These are phyloP conservation scores for Galagoides demidoff DNA, from an alignment of 2,797 vertebrate genomes.

Conservation along the genomic window DNA sequence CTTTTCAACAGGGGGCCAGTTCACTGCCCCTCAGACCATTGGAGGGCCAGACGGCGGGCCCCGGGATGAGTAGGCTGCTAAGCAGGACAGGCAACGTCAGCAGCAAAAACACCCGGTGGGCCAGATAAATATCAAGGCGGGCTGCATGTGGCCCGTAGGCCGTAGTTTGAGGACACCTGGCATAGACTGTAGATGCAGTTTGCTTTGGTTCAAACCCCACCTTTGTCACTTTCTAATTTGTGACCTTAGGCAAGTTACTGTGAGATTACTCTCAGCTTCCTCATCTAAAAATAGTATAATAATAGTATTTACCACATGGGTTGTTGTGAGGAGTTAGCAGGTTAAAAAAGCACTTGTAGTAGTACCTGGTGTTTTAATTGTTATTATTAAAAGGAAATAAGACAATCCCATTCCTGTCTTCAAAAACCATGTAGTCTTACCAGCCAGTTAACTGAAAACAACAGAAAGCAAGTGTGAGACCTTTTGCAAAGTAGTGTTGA, in stretches of 20 bases:
- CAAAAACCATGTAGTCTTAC: not conserved
- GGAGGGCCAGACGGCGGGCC: no score
- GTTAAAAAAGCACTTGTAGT: constrained; percentile 3
- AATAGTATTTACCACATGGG: not conserved
- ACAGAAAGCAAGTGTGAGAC: constrained; percentile 18
- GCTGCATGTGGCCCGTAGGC: no score
- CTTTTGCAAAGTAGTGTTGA: not conserved
- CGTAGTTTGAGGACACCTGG: no score
- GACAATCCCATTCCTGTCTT: not conserved
- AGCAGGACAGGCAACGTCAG: no score
- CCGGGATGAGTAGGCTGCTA: no score
- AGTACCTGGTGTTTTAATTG: not conserved
- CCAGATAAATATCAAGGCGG: no score
- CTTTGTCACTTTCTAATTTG: constrained; percentile 28
- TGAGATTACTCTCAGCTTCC: constrained; percentile 17
- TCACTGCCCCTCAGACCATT: no score
- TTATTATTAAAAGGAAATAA: constrained; percentile 34
- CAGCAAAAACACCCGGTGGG: no score
- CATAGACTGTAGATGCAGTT: not conserved
- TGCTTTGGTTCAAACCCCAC: constrained; percentile 21
- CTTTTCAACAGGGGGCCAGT: no score
- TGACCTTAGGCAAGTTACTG: not conserved
- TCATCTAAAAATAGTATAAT: constrained; percentile 5
- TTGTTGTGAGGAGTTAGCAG: not conserved
- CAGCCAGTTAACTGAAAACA: constrained; percentile 17